These are phyloP conservation scores for Drosophila kambysellisi DNA, from an alignment of 2,888 invertebrate species.

Conservation along the genomic window DNA sequence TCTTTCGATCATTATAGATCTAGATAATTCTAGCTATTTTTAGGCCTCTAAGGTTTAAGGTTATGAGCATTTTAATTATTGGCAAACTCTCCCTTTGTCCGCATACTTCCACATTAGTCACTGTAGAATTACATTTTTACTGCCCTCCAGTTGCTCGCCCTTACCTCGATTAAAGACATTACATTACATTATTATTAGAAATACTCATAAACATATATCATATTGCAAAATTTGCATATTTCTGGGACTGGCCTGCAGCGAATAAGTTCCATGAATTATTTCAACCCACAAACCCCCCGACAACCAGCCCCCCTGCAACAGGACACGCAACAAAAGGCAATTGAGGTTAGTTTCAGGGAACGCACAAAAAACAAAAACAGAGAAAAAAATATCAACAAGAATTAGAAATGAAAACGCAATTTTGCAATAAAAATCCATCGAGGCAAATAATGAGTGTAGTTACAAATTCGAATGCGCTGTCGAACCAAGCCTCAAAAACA, in stretches of 20 bases:
- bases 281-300: neutral
- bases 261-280: conserved; percentile 29
- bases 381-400: conserved; percentile 26
- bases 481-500: conserved; percentile 40
- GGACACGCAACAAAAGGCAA: conserved; percentile 36
- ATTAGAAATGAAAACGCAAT: conserved; percentile 71
- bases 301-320: neutral
- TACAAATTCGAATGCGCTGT: conserved; percentile 16
- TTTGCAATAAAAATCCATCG: conserved; percentile 75
- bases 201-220: conserved; percentile 44
- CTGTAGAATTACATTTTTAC: neutral
- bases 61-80: no score
- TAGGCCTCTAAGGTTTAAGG: no score
- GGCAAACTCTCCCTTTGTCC: no score
- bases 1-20: neutral
- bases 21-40: neutral
- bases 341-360: conserved; percentile 34
- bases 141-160: neutral
- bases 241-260: conserved; percentile 33
- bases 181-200: conserved; percentile 18
- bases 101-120: neutral
- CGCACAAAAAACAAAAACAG: neutral
- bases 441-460: conserved; percentile 38
- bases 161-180: conserved; percentile 31
- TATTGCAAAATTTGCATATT: conserved; percentile 56